Evolutionary conservation across 2,888 invertebrate genomes (phyloP).

Genomic region (Shargacucullia verbasci): DNA sequence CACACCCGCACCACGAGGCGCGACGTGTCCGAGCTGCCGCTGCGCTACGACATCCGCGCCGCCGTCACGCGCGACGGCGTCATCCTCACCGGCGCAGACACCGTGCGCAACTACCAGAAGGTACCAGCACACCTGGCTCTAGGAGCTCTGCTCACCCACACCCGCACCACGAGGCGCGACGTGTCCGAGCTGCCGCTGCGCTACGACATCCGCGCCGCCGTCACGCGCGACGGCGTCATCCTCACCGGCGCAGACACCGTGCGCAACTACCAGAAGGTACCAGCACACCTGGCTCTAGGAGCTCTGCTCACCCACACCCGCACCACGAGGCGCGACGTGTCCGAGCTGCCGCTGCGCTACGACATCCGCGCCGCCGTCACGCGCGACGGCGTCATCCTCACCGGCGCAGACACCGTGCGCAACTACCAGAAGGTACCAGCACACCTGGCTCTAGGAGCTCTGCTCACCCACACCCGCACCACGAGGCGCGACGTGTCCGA

Average conservation of each 20-base stretch:
- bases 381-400: conserved; percentile 95
- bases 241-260: conserved; percentile 94
- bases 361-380: conserved; percentile 96
- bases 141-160: no score
- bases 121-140: conserved; percentile 66
- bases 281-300: background rate
- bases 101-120: conserved; percentile 93
- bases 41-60: conserved; percentile 93
- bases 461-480: no score
- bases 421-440: conserved; percentile 92
- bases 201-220: conserved; percentile 94
- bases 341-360: conserved; percentile 90
- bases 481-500: no score
- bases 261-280: conserved; percentile 93
- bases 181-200: conserved; percentile 90
- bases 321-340: conserved; percentile 96
- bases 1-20: conserved; percentile 99
- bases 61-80: conserved; percentile 97
- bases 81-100: conserved; percentile 93
- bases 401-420: conserved; percentile 93
- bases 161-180: conserved; percentile 97
- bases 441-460: background rate
- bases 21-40: conserved; percentile 90
- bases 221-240: conserved; percentile 96
- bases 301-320: conserved; percentile 92